Evolutionary conservation across 30 jellyfish, hydroid and myxozoan genomes (phyloP), one percentile per base, ranked within the genome.

Genomic region (Aurelia aurita complex sp. Pacific): DNA sequence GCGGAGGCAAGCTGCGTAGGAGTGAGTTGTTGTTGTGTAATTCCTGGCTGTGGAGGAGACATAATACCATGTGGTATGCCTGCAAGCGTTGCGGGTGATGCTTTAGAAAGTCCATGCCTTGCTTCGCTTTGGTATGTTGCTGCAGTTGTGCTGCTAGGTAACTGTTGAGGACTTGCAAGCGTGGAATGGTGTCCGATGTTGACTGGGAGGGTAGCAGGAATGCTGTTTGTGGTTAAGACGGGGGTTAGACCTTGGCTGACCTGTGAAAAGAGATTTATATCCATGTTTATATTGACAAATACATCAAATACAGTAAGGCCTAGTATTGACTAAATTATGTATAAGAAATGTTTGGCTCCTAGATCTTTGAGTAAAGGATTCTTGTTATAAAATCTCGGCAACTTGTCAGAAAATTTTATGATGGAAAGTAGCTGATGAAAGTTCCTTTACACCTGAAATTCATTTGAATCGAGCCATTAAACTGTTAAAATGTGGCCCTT

Each of bases 1-100:
- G 86, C 86, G 17, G 89, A 74, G 19, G 91, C 77, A 5, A 81
- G 77, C 61, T 81, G 91, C 51, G 84, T 38, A 33, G 91, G 84
- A 81, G 91, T 63, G n/a, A 40, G 19, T 33, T 15, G 64, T 32
- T 67, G 77, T 32, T 67, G 77, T 32, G 35, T 19, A 32, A 13
- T 60, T 46, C 57, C 57, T 46, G 57, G 57, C 12, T 46, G 57
- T 70, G 46, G 42, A 23, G n/a, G 80, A 33, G 80, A 35, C 10
- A 40, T 29, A 4, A 79, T 18, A 0, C 70, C 69, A 8, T 65
- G 88, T 23, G 19, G 88, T 36, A 79, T 33, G 35, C 34, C 74
- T 2, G 67, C 23, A 52, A 64, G 73, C 17, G 73, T 13, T 36
- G 73, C 54, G 8, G 79, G 74, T 9, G 70, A 18, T 6, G 70